A percentile compares a stretch with the other conserved stretches of the same genome.
Evolutionary conservation across 2,113 vertebrate genomes (phyloP).

Genomic region (Oncorhynchus nerka): DNA sequence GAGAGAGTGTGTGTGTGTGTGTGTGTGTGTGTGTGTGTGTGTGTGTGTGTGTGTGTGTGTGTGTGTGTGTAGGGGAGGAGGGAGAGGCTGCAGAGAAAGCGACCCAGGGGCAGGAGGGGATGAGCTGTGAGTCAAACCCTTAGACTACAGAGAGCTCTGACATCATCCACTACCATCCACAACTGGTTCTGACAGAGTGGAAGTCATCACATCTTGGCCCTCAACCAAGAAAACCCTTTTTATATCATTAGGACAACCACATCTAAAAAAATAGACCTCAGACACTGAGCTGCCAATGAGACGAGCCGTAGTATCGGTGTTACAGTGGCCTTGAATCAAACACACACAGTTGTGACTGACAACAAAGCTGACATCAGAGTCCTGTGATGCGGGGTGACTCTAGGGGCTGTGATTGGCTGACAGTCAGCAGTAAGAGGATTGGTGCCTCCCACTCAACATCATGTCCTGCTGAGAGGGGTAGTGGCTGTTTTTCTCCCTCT

Average conservation of each 20-base stretch:
- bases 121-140: slow-evolving; percentile 1
- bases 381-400: slow-evolving; percentile 16
- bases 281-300: slow-evolving; percentile 20
- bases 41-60: too few relatives aligned
- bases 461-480: not conserved
- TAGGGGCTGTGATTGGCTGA: slow-evolving; percentile 16
- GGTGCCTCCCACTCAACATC: slow-evolving; percentile 36
- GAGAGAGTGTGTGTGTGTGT: too few relatives aligned
- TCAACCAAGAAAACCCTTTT: too few relatives aligned
- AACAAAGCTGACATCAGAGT: not conserved
- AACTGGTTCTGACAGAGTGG: too few relatives aligned
- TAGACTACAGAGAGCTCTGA: not conserved
- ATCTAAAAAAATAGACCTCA: too few relatives aligned
- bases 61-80: too few relatives aligned
- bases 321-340: not conserved
- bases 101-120: not conserved
- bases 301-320: slow-evolving; percentile 35
- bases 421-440: slow-evolving; percentile 30
- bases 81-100: slow-evolving; percentile 9
- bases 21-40: too few relatives aligned
- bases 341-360: too few relatives aligned
- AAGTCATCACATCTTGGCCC: too few relatives aligned
- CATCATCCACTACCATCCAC: too few relatives aligned
- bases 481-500: not conserved
- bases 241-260: not conserved